Base-by-base conservation (phyloP, 2,797 vertebrate genomes). In the Poeciliopsis paucimaculata region DNA sequence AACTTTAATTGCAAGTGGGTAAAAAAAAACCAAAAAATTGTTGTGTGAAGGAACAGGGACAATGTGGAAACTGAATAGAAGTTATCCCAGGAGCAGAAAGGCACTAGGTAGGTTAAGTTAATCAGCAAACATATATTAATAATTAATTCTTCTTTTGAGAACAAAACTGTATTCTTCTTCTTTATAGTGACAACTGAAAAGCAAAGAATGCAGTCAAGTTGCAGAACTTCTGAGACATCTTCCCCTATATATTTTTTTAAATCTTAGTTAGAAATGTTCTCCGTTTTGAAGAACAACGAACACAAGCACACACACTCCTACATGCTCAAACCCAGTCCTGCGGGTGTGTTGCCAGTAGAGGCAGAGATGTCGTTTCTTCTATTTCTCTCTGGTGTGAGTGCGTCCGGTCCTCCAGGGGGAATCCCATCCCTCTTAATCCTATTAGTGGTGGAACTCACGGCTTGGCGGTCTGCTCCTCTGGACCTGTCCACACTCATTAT, bases 401-500 rank as follows among this genome's bases (percentile, higher is more conserved):
- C 71, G 89, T 88, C 87, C 90, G 79, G 84, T 94, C 91, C 91
- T 93, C 91, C 86, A 77, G 93, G 93, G 92, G 88, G 81, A 91
- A 89, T 92, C 85, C 87, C 84, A 88, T 91, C 87, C 90, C 82
- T 94, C 87, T 91, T 95, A 95, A 95, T 95, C 93, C 90, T 92
- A 93, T 95, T 94, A 94, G 91, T 76, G 93, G 87, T 87, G 90
- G 85, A 87, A 89, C 89, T 90, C 89, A 84, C 73, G 77, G 87
- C 83, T 87, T 86, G 84, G 89, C 84, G 80, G 81, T 84, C 79
- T 83, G 78, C 89, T 94, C 91, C 91, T 93, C 90, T 93, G 92
- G 92, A 93, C 94, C 92, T 94, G 93, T 95, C 93, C 90, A 89
- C 93, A 94, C 89, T 93, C 89, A 94, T 95, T 94, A 94, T 90